These are phyloP conservation scores for Cyprinus carpio DNA, from an alignment of 2,113 vertebrate genomes.

Conservation along the genomic window DNA sequence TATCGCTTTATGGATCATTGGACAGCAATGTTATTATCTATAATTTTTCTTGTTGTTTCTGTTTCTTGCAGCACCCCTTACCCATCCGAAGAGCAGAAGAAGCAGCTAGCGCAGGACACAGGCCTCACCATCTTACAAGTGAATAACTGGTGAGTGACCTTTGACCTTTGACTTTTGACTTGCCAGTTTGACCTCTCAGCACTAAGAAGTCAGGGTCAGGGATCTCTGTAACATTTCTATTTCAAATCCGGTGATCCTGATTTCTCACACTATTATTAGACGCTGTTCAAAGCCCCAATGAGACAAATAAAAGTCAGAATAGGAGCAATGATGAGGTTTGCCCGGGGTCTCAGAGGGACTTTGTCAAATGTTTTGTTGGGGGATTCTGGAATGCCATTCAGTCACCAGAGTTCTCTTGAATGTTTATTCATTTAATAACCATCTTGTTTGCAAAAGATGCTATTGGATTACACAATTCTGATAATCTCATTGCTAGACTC, in stretches of 20 bases:
- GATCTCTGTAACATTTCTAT: constrained; percentile 26
- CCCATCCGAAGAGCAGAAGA: constrained; percentile 77
- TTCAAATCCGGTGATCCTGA: constrained; percentile 32
- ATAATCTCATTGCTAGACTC: background rate
- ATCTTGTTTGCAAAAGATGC: background rate
- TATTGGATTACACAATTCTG: background rate
- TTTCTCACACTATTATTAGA: constrained; percentile 38
- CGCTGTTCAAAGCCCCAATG: background rate
- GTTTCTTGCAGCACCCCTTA: constrained; percentile 56
- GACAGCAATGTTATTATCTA: background rate
- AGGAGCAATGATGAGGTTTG: background rate
- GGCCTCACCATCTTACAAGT: constrained; percentile 77
- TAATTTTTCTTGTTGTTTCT: background rate
- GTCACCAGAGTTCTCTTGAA: background rate
- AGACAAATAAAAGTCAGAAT: constrained; percentile 15
- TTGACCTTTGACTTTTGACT: constrained; percentile 23
- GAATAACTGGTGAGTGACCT: constrained; percentile 72
- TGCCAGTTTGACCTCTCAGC: constrained; percentile 8
- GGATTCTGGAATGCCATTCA: background rate
- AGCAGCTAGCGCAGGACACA: constrained; percentile 76
- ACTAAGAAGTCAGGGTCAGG: constrained; percentile 16
- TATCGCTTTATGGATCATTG: background rate
- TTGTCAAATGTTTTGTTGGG: constrained; percentile 13
- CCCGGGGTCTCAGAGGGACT: constrained; percentile 8
- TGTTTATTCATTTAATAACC: background rate